phyloP scores from a whole-genome alignment of 2,888 invertebrate genomes.

The Polymixis flavicincta region DNA sequence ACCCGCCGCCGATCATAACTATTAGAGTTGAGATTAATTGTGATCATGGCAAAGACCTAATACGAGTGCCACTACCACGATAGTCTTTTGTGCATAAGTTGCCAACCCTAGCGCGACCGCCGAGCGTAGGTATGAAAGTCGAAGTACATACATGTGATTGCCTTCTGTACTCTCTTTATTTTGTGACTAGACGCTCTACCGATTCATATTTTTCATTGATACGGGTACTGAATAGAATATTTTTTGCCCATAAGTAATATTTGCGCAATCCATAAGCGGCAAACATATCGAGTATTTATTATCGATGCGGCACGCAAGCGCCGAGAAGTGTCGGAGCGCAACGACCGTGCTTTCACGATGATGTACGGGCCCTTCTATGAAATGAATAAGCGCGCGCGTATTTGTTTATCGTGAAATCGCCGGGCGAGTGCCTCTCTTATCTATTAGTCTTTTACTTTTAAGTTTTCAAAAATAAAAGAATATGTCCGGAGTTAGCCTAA shows the following conservation, averaged over 20 bases:
- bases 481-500: neutral
- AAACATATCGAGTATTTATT: neutral
- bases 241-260: neutral
- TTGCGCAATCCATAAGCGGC: neutral
- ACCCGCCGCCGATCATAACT: too few species aligned
- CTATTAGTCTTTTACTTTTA: neutral
- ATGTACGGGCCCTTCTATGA: neutral
- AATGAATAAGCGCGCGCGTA: neutral
- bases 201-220: neutral
- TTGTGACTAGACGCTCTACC: neutral
- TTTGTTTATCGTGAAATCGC: neutral
- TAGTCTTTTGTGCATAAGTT: too few species aligned
- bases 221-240: neutral
- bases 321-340: neutral
- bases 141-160: too few species aligned
- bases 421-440: neutral
- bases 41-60: too few species aligned
- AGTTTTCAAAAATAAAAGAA: neutral
- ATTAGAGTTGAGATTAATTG: too few species aligned
- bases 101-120: too few species aligned
- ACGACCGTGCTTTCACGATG: conserved; percentile 1
- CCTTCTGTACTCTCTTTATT: too few species aligned
- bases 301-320: neutral
- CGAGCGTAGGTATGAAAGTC: too few species aligned
- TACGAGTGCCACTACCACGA: too few species aligned